Base-by-base conservation (phyloP, 2,113 vertebrate species). In the Acrocephalus arundinaceus region DNA sequence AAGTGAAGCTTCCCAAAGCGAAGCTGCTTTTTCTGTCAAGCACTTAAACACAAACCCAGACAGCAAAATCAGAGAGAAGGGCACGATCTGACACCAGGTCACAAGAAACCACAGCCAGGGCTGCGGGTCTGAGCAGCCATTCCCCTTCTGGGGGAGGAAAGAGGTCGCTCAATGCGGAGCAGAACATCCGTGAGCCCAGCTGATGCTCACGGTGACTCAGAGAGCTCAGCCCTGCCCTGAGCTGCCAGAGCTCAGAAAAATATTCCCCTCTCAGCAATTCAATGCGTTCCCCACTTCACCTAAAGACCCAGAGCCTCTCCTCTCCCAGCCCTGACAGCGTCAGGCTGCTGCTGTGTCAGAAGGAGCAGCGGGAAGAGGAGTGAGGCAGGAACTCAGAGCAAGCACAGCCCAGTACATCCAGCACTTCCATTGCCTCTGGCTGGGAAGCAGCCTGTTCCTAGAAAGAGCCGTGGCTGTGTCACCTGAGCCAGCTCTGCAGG, bases 301-400 rank as follows among this genome's bases (percentile, higher is more conserved):
- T 3, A 4, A 2, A 63, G 57, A 33, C 9, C 52, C 20, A 9
- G 43, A 67, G 77, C 4, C 1, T 37, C 33, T 35, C 39, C 65
- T 30, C 10, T 37, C 13, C 37, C 61, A 17, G 7, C 39, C 31
- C 55, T 1, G 30, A 3, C 12, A 20, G 15, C 3, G 15, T 15
- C 43, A 1, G 3, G 1, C 39, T 1, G 0, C 58, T 35, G 27
- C 1, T 4, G 11, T 1, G 27, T 2, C 54, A 27, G 2, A 4
- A 5, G 4, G 66, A 48, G 59, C 74, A 10, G 41, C 0, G 2
- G n/a, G 20, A 88, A 62, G 57, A 79, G 39, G 33, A 70, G 7
- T 2, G 30, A 11, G 17, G 81, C 76, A 68, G 58, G 17, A 59
- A 2, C 33, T 8, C 0, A 0, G 41, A 63, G 82, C 18, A 17